These are phyloP conservation scores for Enteromius fasciolatus DNA, from an alignment of 2,797 vertebrate genomes.

Conservation along the genomic window DNA sequence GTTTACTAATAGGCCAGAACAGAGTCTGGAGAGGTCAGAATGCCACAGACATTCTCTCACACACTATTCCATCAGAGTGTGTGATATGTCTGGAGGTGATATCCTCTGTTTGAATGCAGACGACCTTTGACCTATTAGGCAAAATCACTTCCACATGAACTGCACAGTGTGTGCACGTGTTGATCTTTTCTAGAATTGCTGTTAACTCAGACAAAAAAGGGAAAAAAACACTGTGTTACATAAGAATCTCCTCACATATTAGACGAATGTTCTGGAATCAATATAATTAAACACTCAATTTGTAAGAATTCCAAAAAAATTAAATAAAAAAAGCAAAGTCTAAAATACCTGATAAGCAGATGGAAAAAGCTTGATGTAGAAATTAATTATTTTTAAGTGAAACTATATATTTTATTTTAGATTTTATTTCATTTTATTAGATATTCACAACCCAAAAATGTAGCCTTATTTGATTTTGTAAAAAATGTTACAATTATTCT, in stretches of 20 bases:
- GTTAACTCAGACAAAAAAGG: neutral
- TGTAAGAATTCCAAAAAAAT: too few species aligned
- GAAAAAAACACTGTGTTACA: neutral
- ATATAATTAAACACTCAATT: too few species aligned
- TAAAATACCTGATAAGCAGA: neutral
- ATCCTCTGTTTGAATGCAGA: conserved; percentile 73
- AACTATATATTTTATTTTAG: neutral
- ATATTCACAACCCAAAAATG: too few species aligned
- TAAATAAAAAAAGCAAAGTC: neutral
- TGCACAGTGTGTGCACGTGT: conserved; percentile 1
- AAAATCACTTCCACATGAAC: conserved; percentile 56
- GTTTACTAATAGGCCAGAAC: conserved; percentile 94
- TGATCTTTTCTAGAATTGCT: neutral
- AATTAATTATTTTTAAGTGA: neutral
- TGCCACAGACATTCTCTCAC: conserved; percentile 85
- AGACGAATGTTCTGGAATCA: neutral
- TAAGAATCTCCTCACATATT: neutral
- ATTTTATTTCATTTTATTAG: too few species aligned
- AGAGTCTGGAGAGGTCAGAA: conserved; percentile 84
- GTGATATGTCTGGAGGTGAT: conserved; percentile 62
- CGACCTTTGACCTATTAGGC: conserved; percentile 69
- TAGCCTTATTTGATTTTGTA: too few species aligned
- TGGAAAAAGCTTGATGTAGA: neutral
- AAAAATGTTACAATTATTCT: too few species aligned
- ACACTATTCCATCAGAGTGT: conserved; percentile 6